phyloP scores from a whole-genome alignment of 2,113 vertebrate species.

The Myrmophylax atrothorax region DNA sequence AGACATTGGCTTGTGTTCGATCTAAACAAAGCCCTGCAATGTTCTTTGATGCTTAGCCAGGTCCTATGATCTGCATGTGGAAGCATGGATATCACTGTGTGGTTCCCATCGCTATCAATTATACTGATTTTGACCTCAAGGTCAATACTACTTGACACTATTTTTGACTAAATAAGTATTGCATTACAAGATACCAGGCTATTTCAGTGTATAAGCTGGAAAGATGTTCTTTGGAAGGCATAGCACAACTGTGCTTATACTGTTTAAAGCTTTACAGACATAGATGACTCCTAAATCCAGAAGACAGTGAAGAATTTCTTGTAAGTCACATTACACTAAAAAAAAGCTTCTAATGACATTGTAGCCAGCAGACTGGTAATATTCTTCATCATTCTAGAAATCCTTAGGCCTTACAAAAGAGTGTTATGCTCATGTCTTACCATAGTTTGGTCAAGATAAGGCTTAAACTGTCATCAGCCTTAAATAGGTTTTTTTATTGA shows the following conservation, averaged over 20 bases:
- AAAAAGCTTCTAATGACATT: not conserved
- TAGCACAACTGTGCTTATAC: not conserved
- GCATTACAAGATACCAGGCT: not conserved
- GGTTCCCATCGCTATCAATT: not conserved
- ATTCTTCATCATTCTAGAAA: not conserved
- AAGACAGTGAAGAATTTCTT: not conserved
- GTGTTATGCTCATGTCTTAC: not conserved
- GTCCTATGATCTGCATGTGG: rapidly evolving
- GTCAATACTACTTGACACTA: not conserved
- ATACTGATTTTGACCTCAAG: not conserved
- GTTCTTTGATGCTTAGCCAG: not conserved
- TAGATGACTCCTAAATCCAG: not conserved
- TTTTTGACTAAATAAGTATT: not conserved
- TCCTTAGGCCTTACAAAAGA: not conserved
- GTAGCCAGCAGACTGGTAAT: not conserved
- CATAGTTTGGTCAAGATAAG: not conserved
- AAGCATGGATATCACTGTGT: not conserved
- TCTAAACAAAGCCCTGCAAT: not conserved
- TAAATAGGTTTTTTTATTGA: not conserved
- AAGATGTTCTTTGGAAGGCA: not conserved
- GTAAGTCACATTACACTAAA: not conserved
- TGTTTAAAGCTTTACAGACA: not conserved
- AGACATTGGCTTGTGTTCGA: not conserved
- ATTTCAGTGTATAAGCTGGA: not conserved
- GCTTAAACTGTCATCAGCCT: not conserved